Evolutionary conservation across 2,888 invertebrate species (phyloP), one percentile per base, ranked within the genome.

Genomic region (Spodoptera littoralis): DNA sequence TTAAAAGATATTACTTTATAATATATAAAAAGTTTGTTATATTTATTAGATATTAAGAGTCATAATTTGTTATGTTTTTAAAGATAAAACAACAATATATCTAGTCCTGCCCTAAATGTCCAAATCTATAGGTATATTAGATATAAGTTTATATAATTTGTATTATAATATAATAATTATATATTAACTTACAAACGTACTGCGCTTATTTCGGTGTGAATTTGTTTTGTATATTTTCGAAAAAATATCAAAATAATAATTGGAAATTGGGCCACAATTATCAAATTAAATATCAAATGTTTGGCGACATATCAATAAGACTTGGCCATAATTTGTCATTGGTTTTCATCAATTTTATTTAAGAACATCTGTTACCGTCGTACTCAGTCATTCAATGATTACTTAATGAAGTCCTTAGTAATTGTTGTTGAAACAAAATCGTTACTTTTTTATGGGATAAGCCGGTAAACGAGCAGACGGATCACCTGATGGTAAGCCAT

Each of bases 21-120:
- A 59, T 56, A 9, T 30, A 8, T 60, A 18, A 18, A 18, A 18
- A 18, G 18, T 42, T 13, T 24, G 30, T 57, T 18, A 24, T 46
- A 42, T 45, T 22, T 36, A 27, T 53, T 57, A 65, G 73, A 74
- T 72, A 67, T 79, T 80, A 78, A 3, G 76, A 3, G 76, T 77
- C 53, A 82, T 70, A 75, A 65, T 80, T 78, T 80, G 81, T 60
- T 63, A 68, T 72, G 55, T 73, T 36, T 1, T 8, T 36, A 8
- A 36, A 36, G 36, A 36, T 36, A 8, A 36, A 36, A 36, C 30
- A 36, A 36, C 6, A 8, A 9, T 36, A 65, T 73, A 70, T 80
- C 77, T 80, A 77, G 69, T 81, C 81, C 84, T 81, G 83, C 75
- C 80, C 77, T 71, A 60, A 65, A 76, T 62, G 57, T 73, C 62